Conservation (phyloP, 2,888 invertebrate species). For the Apotomis capreana region DNA sequence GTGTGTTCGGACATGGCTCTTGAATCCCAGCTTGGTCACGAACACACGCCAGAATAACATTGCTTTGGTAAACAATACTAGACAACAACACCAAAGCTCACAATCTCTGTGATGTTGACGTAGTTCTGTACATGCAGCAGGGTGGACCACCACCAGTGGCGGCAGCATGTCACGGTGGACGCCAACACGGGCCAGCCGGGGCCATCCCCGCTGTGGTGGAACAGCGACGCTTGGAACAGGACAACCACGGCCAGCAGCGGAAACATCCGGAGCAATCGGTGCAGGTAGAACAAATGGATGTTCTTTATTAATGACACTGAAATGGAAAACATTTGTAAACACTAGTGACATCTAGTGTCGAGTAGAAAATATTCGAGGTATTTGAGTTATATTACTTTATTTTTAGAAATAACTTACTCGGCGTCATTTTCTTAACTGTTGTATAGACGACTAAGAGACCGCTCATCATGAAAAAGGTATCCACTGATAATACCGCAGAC, state of each 20-base stretch:
- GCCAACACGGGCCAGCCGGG: conserved; percentile 52
- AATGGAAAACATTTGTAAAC: no score
- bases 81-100: conserved; percentile 45
- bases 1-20: no score
- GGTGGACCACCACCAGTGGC: conserved; percentile 67
- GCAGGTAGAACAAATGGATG: conserved; percentile 62
- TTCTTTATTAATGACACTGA: conserved; percentile 55
- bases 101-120: conserved; percentile 54
- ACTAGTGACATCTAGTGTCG: no score
- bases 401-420: conserved; percentile 32
- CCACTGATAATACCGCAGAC: conserved; percentile 43
- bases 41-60: no score
- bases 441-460: conserved; percentile 45
- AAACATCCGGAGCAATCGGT: conserved; percentile 63
- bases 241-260: conserved; percentile 57
- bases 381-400: neutral
- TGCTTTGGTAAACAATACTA: no score
- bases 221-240: conserved; percentile 57
- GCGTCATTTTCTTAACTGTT: conserved; percentile 39
- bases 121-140: conserved; percentile 66
- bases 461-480: conserved; percentile 45
- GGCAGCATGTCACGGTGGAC: conserved; percentile 53
- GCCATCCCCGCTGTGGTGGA: conserved; percentile 58
- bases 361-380: neutral
- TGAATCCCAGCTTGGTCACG: no score